These are phyloP conservation scores for Melanocharis versteri DNA, from an alignment of 2,113 vertebrate genomes.

Conservation along the genomic window DNA sequence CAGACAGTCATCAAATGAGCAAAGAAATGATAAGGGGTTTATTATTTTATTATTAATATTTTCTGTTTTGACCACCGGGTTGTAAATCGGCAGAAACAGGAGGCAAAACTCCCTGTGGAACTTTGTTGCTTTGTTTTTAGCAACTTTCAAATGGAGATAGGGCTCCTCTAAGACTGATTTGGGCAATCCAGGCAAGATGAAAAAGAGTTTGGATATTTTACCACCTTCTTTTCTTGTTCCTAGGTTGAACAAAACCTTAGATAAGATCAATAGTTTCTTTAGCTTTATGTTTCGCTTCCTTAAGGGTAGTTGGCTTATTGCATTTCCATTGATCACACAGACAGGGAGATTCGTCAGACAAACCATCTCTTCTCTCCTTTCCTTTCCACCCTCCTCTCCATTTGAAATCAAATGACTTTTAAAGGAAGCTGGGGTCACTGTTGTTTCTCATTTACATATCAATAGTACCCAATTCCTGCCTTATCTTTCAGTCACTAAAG, in stretches of 20 bases:
- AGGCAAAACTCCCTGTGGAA: not conserved
- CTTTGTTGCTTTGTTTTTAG: not conserved
- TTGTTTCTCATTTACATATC: slow-evolving; percentile 50
- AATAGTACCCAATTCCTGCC: not conserved
- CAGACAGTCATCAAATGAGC: not conserved
- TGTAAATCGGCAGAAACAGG: not conserved
- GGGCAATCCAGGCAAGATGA: not conserved
- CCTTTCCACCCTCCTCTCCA: not conserved
- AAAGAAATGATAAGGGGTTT: not conserved
- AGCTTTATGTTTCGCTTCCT: slow-evolving; percentile 52
- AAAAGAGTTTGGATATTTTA: not conserved
- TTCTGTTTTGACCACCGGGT: not conserved
- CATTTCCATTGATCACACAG: slow-evolving; percentile 57
- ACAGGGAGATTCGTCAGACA: slow-evolving; percentile 40
- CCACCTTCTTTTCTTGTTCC: not conserved
- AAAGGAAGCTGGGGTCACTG: slow-evolving; percentile 9
- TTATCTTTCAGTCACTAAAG: not conserved
- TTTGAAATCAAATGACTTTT: slow-evolving; percentile 61
- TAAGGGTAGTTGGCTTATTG: slow-evolving; percentile 54
- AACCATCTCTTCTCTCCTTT: slow-evolving; percentile 37
- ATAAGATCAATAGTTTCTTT: slow-evolving; percentile 60
- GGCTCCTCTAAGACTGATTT: not conserved
- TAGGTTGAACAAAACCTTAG: slow-evolving; percentile 31
- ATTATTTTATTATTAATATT: not conserved
- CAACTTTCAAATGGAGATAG: not conserved